Base-by-base conservation (phyloP, 2,113 vertebrate genomes). In the Nannospalax galili region DNA sequence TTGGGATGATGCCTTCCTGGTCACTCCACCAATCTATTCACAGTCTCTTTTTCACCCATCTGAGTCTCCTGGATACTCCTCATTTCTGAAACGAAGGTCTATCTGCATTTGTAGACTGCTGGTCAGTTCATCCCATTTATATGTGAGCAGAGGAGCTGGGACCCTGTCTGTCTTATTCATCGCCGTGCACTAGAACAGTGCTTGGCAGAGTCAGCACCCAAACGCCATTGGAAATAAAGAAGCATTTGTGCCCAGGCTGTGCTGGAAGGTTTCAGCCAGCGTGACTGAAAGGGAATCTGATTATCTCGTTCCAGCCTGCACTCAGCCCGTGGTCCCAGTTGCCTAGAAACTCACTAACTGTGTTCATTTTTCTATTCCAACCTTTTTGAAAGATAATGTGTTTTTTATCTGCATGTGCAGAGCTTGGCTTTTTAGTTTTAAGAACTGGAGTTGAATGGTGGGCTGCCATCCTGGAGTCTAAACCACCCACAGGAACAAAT, bases 261-360 rank as follows among this genome's bases (percentile, higher is more conserved):
- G 65, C 12, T 20, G 26, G 42, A 24, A 69, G 89, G 77, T 69
- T 64, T 81, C 69, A 48, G 79, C 32, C 45, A 52, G 42, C 1
- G 0, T 11, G 2, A 70, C 92, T 78, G 19, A 86, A 87, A 40
- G 60, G 79, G 17, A 35, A 37, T 56, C 89, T 93, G 88, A 89
- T 91, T 69, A 37, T 93, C 82, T 35, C 24, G 3, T 48, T 42
- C 70, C 78, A 9, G 58, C 84, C 89, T 74, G 2, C 20, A 32
- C 52, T 3, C 69, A 82, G 82, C 65, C 73, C 3, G 1, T 4
- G 58, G 26, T 28, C 82, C 93, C 78, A 84, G 93, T 92, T 96
- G 95, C 96, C 93, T 96, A 80, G 96, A 96, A 94, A 95, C 97
- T 92, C 97, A n/a, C 70, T 17, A 40, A 65, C 42, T 60, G 89